Percentiles rank a stretch among this genome's conserved stretches.
Evolutionary conservation across 2,888 invertebrate genomes (phyloP).

Genomic region (Calameuta filiformis): DNA sequence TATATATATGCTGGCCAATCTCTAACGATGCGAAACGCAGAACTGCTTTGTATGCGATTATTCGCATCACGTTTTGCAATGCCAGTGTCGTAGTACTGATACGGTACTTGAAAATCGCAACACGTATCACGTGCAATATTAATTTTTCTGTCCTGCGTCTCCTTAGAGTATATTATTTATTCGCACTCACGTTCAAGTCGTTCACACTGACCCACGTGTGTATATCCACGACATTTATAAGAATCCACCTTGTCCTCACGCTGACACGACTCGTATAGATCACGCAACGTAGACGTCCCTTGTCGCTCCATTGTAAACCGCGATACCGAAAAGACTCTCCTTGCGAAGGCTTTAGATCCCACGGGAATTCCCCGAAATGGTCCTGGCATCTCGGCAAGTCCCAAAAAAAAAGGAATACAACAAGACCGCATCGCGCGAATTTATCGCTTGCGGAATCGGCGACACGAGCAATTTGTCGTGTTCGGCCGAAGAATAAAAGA

Average conservation of each 20-base stretch:
- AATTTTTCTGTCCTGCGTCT: not conserved
- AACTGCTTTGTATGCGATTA: not conserved
- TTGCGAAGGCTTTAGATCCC: not conserved
- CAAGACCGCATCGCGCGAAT: slow-evolving; percentile 16
- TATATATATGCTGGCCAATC: not conserved
- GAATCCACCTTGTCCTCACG: not conserved
- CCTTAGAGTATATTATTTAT: not conserved
- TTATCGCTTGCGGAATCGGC: slow-evolving; percentile 26
- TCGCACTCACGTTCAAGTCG: not conserved
- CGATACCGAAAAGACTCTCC: not conserved
- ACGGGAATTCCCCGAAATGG: not conserved
- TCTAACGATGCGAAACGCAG: not conserved
- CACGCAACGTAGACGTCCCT: not conserved
- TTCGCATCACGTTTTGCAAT: not conserved
- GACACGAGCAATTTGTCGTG: not conserved
- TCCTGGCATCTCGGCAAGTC: not conserved
- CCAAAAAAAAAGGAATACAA: not conserved
- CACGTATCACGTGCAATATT: not conserved
- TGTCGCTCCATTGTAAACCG: not conserved
- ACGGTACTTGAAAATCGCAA: not conserved
- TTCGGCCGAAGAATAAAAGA: slow-evolving; percentile 12
- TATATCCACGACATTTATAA: not conserved
- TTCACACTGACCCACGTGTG: not conserved
- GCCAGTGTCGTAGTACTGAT: not conserved
- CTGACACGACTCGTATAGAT: not conserved